Evolutionary conservation across 2,888 invertebrate species (phyloP).

Genomic region (Hirtodrosophila confusa): DNA sequence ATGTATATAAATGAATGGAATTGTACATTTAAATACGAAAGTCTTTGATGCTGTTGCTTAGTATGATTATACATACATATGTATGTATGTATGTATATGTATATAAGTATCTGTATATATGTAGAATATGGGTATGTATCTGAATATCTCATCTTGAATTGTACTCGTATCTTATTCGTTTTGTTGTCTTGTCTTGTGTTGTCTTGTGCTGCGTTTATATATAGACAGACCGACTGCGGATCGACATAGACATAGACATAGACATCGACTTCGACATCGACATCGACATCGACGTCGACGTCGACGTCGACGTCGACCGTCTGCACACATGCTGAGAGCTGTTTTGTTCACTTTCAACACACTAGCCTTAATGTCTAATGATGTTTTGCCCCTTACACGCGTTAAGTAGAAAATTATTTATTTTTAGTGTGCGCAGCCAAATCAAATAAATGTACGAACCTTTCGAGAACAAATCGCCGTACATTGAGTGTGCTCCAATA

Average conservation of each 20-base stretch:
- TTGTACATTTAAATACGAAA: constrained; percentile 42
- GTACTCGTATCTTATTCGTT: constrained; percentile 47
- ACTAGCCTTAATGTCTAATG: constrained; percentile 59
- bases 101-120: constrained; percentile 2
- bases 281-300: constrained; percentile 7
- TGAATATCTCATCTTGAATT: constrained; percentile 56
- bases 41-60: constrained; percentile 25
- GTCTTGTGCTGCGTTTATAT: constrained; percentile 58
- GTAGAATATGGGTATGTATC: constrained; percentile 45
- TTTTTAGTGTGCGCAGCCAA: constrained; percentile 41
- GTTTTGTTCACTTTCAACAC: constrained; percentile 57
- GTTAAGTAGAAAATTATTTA: constrained; percentile 56
- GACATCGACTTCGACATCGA: background rate
- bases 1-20: constrained; percentile 40
- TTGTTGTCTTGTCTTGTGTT: constrained; percentile 23
- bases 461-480: constrained; percentile 34
- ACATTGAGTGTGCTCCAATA: constrained; percentile 8
- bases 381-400: constrained; percentile 60
- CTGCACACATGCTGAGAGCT: constrained; percentile 64
- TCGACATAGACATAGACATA: constrained; percentile 37
- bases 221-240: constrained; percentile 53
- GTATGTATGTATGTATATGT: background rate
- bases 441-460: constrained; percentile 27
- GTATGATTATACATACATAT: constrained; percentile 7
- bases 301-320: constrained; percentile 29